phyloP scores from a whole-genome alignment of 2,797 vertebrate species.

The Euthynnus affinis region DNA sequence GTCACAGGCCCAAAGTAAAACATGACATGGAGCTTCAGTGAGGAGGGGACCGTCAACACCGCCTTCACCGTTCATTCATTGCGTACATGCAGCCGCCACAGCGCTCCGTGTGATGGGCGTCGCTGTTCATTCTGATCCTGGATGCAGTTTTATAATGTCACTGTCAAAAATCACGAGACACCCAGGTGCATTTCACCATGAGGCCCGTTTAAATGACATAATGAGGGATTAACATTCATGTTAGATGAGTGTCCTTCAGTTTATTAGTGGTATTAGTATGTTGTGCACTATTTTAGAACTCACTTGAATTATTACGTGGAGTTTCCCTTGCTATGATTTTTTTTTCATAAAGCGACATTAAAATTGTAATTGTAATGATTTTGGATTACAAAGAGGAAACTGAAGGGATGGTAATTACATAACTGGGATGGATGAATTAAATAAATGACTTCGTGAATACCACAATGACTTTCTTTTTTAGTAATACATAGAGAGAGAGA shows the following conservation, averaged over 20 bases:
- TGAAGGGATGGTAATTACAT: not conserved
- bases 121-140: not conserved
- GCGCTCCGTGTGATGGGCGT: not conserved
- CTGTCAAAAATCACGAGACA: not conserved
- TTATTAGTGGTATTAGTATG: too few species aligned
- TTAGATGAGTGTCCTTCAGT: not conserved
- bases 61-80: constrained; percentile 53
- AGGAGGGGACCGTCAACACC: constrained; percentile 44
- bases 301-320: not conserved
- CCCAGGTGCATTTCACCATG: too few species aligned
- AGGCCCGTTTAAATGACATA: too few species aligned
- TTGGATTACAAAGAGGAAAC: not conserved
- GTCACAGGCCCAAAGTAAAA: constrained; percentile 79
- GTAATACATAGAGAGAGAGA: too few species aligned
- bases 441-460: not conserved
- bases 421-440: not conserved
- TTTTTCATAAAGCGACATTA: not conserved
- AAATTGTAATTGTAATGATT: not conserved
- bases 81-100: constrained; percentile 4
- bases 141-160: not conserved
- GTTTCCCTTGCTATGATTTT: not conserved
- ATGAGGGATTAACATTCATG: not conserved
- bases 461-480: too few species aligned
- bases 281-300: not conserved
- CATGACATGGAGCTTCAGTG: constrained; percentile 76